Evolutionary conservation across 2,113 vertebrate genomes (phyloP).

Genomic region (Empidonax alnorum): DNA sequence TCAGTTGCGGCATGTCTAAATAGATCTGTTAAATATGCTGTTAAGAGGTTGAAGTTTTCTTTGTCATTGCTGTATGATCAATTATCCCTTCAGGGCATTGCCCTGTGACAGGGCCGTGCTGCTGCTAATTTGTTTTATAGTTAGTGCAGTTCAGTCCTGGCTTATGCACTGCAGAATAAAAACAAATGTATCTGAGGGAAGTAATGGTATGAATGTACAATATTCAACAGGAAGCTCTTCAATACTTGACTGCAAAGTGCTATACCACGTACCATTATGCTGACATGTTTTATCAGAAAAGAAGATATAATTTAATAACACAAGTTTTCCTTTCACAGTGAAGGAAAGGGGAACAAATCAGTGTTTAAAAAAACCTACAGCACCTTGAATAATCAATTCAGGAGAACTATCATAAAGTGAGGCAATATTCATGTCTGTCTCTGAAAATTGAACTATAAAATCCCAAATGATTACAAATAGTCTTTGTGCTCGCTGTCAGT

Average conservation of each 20-base stretch:
- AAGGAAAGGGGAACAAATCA: neutral
- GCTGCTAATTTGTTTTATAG: constrained; percentile 48
- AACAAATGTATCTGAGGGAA: neutral
- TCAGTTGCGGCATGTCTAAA: neutral
- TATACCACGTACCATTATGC: neutral
- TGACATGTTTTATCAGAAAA: constrained; percentile 12
- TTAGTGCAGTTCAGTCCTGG: neutral
- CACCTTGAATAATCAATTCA: neutral
- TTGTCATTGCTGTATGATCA: neutral
- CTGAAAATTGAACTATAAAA: constrained; percentile 35
- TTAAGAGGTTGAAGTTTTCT: constrained; percentile 16
- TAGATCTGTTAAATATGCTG: neutral
- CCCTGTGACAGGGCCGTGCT: neutral
- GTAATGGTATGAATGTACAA: neutral
- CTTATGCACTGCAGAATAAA: neutral
- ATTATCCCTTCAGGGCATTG: constrained; percentile 22
- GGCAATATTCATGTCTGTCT: constrained; percentile 24
- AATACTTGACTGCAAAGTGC: neutral
- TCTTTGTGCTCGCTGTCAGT: neutral
- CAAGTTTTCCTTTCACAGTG: neutral
- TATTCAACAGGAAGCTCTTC: constrained; percentile 1
- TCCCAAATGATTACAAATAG: constrained; percentile 26
- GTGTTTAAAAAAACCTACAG: neutral
- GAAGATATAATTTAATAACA: constrained; percentile 13
- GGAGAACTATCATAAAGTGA: neutral